phyloP scores from a whole-genome alignment of 64 coral and sea anemone species.

The Catalaphyllia jardinei region DNA sequence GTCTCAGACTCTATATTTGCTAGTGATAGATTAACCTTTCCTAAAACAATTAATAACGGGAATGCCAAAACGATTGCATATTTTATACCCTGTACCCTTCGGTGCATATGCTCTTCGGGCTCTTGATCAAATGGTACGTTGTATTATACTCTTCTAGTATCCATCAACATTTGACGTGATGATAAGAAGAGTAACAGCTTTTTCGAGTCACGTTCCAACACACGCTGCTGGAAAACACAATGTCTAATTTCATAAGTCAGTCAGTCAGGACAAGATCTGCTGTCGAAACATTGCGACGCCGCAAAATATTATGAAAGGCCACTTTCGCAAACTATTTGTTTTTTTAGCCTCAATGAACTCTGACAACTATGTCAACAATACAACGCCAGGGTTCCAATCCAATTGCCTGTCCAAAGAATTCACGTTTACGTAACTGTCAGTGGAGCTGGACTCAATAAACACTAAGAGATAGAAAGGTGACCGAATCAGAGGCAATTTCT shows the following conservation, averaged over 20 bases:
- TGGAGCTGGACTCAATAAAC: neutral
- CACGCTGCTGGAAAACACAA: neutral
- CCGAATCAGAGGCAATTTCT: neutral
- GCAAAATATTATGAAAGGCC: neutral
- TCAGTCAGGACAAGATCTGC: neutral
- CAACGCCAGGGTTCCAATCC: neutral
- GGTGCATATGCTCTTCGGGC: too few species aligned
- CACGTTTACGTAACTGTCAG: neutral
- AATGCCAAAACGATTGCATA: too few species aligned
- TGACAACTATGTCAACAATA: too few species aligned
- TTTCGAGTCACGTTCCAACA: neutral
- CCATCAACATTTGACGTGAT: too few species aligned
- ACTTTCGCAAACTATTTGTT: neutral
- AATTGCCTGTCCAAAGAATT: neutral
- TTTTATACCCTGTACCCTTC: too few species aligned
- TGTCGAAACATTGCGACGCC: too few species aligned
- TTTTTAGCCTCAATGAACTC: neutral
- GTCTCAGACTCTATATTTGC: too few species aligned
- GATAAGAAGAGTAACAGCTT: too few species aligned
- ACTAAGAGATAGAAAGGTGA: neutral
- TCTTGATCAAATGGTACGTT: too few species aligned
- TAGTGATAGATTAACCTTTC: too few species aligned
- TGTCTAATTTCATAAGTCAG: neutral
- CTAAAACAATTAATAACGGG: too few species aligned
- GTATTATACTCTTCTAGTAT: too few species aligned